These are phyloP conservation scores for Dicaeum eximium DNA, from an alignment of 2,113 vertebrate genomes.

Conservation along the genomic window DNA sequence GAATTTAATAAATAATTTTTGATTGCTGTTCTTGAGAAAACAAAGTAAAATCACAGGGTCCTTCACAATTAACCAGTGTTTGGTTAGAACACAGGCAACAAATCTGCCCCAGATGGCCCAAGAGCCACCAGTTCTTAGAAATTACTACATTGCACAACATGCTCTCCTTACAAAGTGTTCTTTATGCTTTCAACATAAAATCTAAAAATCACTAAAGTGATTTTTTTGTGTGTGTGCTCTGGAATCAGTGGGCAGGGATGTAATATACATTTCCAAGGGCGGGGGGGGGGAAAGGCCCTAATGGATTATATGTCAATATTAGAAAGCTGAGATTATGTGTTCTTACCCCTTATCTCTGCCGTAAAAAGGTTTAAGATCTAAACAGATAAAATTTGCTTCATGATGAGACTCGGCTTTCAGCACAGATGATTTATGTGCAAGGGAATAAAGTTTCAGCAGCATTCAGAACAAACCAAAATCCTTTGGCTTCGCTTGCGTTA, in stretches of 20 bases:
- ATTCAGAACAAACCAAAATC: constrained; percentile 2
- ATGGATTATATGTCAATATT: neutral
- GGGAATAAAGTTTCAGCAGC: constrained; percentile 10
- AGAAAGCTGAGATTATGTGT: constrained; percentile 10
- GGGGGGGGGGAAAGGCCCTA: neutral
- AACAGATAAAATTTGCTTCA: constrained; percentile 27
- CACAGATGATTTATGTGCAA: neutral
- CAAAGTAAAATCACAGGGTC: neutral
- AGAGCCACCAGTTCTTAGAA: neutral
- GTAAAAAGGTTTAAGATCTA: constrained; percentile 36
- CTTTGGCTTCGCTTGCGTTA: neutral
- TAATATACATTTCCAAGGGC: neutral
- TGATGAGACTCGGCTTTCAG: neutral
- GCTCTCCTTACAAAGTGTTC: neutral
- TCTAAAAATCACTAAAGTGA: neutral
- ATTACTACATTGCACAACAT: neutral
- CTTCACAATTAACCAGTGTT: neutral
- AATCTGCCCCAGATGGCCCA: neutral
- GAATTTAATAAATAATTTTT: neutral
- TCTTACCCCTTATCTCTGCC: neutral
- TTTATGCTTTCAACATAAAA: neutral
- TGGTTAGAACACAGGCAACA: neutral
- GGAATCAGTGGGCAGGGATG: neutral
- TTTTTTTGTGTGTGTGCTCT: neutral
- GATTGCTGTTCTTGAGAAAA: neutral